Evolutionary conservation across 2,113 vertebrate genomes (phyloP).

Genomic region (Epinephelus fuscoguttatus): DNA sequence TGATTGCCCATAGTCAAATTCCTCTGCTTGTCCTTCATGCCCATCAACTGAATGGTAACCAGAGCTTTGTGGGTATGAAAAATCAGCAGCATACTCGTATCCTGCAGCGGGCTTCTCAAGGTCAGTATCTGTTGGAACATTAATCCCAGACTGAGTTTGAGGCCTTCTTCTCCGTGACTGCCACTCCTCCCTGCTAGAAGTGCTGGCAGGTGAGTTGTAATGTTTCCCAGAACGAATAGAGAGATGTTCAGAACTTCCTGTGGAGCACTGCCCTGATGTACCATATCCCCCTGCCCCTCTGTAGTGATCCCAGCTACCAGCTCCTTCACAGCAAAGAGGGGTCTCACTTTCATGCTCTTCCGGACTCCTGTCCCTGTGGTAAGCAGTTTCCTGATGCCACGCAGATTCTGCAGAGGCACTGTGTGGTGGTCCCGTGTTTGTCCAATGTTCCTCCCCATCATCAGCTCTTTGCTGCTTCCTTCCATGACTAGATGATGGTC

Average conservation of each 20-base stretch:
- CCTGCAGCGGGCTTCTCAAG: constrained; percentile 27
- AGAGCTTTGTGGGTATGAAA: constrained; percentile 69
- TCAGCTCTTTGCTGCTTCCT: constrained; percentile 32
- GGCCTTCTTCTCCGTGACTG: constrained; percentile 52
- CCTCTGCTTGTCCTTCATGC: constrained; percentile 42
- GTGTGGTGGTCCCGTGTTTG: constrained; percentile 15
- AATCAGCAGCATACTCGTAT: constrained; percentile 57
- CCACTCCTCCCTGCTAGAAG: constrained; percentile 73
- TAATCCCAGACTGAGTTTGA: constrained; percentile 48
- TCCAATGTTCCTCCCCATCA: constrained; percentile 56
- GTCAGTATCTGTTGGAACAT: constrained; percentile 15
- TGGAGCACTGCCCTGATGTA: constrained; percentile 46
- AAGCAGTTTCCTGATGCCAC: constrained; percentile 65
- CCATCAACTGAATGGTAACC: constrained; percentile 70
- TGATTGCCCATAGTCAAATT: constrained; percentile 48
- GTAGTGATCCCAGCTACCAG: constrained; percentile 66
- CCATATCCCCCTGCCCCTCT: constrained; percentile 41
- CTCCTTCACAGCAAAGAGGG: constrained; percentile 54
- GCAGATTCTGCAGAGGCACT: constrained; percentile 25
- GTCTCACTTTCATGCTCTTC: constrained; percentile 38
- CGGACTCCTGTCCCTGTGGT: constrained; percentile 51
- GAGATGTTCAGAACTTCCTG: constrained; percentile 64
- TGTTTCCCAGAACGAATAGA: constrained; percentile 64
- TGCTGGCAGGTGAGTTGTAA: constrained; percentile 77
- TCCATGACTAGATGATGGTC: constrained; percentile 54